phyloP scores from a whole-genome alignment of 2,888 invertebrate genomes.

The Eulithis testata region DNA sequence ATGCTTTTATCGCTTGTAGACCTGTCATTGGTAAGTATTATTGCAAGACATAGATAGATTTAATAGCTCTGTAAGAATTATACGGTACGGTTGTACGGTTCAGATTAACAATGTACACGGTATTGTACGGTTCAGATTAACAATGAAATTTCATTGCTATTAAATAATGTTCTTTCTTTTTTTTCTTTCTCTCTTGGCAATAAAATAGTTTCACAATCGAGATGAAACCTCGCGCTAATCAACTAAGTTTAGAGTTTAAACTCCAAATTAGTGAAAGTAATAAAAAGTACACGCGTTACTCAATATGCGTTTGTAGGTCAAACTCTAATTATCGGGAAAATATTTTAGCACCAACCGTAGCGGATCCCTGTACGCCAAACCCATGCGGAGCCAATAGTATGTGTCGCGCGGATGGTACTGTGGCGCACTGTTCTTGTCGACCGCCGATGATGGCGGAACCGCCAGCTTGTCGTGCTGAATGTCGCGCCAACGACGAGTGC shows the following conservation, averaged over 20 bases:
- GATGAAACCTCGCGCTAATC: no score
- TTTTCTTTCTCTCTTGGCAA: no score
- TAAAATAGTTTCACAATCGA: no score
- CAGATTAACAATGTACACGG: no score
- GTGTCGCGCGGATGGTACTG: constrained; percentile 87
- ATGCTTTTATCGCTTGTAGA: constrained; percentile 90
- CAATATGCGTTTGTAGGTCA: no score
- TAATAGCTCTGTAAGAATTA: not conserved
- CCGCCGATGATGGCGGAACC: constrained; percentile 89
- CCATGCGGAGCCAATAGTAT: constrained; percentile 90
- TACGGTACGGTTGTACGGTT: no score
- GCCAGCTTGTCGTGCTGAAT: constrained; percentile 91
- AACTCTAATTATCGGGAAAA: not conserved
- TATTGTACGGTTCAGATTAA: no score
- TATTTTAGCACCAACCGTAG: constrained; percentile 57
- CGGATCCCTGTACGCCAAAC: constrained; percentile 87
- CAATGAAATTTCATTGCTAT: no score
- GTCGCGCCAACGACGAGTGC: constrained; percentile 88
- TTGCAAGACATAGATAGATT: not conserved
- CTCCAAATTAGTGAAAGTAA: no score
- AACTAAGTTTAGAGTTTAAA: no score
- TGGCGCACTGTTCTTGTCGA: constrained; percentile 88
- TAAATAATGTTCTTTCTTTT: no score
- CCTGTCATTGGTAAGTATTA: constrained; percentile 73
- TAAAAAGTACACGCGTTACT: no score